Evolutionary conservation across 2,888 invertebrate genomes (phyloP).

Genomic region (Rhogogaster chlorosoma): DNA sequence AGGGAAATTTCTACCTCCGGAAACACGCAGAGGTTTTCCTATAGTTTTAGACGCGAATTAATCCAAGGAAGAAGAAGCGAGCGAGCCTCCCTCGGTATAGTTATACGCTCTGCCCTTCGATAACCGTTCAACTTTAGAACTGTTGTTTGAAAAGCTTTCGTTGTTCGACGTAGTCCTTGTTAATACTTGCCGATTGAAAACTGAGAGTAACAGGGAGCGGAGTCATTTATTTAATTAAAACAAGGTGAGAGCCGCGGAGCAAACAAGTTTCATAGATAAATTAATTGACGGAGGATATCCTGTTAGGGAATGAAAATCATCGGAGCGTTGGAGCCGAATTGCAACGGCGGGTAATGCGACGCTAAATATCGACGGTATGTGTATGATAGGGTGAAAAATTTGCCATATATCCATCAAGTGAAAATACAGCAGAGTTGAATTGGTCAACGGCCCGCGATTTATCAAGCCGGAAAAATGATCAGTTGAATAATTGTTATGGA

Average conservation of each 20-base stretch:
- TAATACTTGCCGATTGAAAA: slow-evolving; percentile 37
- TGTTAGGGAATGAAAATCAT: neutral
- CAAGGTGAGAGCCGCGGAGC: neutral
- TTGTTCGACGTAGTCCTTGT: slow-evolving; percentile 13
- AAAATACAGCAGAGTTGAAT: neutral
- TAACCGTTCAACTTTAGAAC: slow-evolving; percentile 54
- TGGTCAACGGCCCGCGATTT: neutral
- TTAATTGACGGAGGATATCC: neutral
- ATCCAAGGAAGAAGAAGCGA: neutral
- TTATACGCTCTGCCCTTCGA: slow-evolving; percentile 30
- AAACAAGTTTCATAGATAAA: neutral
- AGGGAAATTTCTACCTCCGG: slow-evolving; percentile 27
- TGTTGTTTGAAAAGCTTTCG: slow-evolving; percentile 41
- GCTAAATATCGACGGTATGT: too few relatives aligned
- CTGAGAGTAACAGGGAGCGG: neutral
- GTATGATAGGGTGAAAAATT: too few relatives aligned
- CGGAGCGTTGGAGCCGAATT: neutral
- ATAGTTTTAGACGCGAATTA: neutral
- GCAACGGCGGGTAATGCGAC: too few relatives aligned
- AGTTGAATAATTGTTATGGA: neutral
- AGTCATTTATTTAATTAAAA: neutral
- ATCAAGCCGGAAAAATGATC: neutral
- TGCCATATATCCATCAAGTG: too few relatives aligned
- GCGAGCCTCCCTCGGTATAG: neutral
- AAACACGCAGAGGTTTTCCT: neutral